Evolutionary conservation across 2,888 invertebrate genomes (phyloP), one percentile per base, ranked within the genome.

Genomic region (Onthophagus sagittarius): DNA sequence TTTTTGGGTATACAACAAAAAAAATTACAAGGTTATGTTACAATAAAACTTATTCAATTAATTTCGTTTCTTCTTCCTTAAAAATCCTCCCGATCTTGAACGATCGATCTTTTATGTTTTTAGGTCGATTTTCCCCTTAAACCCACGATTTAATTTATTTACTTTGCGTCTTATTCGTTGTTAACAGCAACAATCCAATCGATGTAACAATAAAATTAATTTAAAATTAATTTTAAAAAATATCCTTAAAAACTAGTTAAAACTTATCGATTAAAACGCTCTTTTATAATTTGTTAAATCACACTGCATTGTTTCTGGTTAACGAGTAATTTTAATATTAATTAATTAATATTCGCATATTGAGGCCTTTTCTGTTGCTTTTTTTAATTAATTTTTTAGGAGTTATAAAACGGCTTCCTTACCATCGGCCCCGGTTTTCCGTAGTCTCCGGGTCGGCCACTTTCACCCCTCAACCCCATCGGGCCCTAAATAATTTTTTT

Each of bases 381-480:
- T 23, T 23, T 23, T 23, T 2, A 23, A 2, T 23, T 2, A 23
- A 2, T 23, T 23, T 23, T 53, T 53, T 53, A 53, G 39, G 39
- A 83, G 79, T 81, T 81, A 82, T 83, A 84, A 80, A 81, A 82
- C 79, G 81, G 79, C 82, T 85, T 85, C 89, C 94, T 92, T 90
- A 95, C 95, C 92, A 91, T 89, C 76, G 91, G 88, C 72, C 94
- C 95, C 80, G 90, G 86, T 83, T 93, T 93, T 78, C 94, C 94
- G 80, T 90, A 87, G 83, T 92, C 92, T 78, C 92, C 92, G 78
- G 90, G 87, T 81, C 90, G 88, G 78, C 94, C 94, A 79, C 89
- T 86, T 85, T 93, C 93, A 71, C 94, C 94, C 83, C 93, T 90
- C 79, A 92, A 88, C 80, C 92, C 95, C 90, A 91, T 94, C 78